Base-by-base conservation (phyloP, 2,113 vertebrate species). In the Lasiurus cinereus region DNA sequence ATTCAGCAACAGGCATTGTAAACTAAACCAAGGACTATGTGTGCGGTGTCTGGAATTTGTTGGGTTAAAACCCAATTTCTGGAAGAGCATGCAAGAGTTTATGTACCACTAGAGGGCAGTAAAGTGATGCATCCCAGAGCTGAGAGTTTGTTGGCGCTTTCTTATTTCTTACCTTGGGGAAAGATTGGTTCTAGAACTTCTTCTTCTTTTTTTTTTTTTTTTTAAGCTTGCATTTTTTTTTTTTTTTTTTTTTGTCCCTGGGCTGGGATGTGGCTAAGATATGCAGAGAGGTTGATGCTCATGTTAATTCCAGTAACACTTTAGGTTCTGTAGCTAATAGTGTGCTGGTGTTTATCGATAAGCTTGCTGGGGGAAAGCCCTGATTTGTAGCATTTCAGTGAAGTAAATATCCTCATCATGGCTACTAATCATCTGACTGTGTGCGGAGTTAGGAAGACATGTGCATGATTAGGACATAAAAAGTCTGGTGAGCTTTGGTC, bases 61-160 rank as follows among this genome's bases (percentile, higher is more conserved):
- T 89, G 84, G 16, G 3, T 50, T 88, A 74, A 70, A 70, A 64
- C 18, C 21, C n/a, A 69, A 0, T 66, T 54, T 92, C 36, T 31
- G 59, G 70, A 69, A 33, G 77, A 90, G 13, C 1, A 2, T n/a
- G 15, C 12, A n/a, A 24, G 29, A 66, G 8, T 77, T 52, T 50
- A 11, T 48, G 46, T 83, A 66, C 50, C 95, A 86, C 90, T 52
- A n/a, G 92, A 92, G 94, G 90, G 80, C 72, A 96, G 80, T 31
- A 76, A n/a, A 29, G 24, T 72, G 79, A 82, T 70, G 8, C 11
- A 59, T 72, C 19, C 79, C 3, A n/a, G 67, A 88, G 31, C 21
- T 52, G 6, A 24, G 52, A 67, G 19, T 18, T n/a, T 31, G n/a
- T 31, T 52, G 22, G 29, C 29, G 67, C 14, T 84, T 72, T n/a